phyloP scores from a whole-genome alignment of 30 jellyfish, hydroid and myxozoan genomes.

The Phacellophora camtschatica region DNA sequence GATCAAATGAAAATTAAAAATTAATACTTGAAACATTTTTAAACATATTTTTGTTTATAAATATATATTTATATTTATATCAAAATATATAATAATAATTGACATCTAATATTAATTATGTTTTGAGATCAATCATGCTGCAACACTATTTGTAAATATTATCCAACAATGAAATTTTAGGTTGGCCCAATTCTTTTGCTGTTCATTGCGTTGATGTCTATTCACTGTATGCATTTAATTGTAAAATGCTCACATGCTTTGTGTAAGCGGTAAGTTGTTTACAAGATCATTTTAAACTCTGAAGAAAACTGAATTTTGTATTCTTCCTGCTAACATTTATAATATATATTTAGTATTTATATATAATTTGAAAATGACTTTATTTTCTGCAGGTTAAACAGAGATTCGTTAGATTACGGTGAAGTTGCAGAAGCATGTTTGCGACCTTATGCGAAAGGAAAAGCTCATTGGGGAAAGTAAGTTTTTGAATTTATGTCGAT shows the following conservation, averaged over 20 bases:
- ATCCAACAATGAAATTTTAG: too few species aligned
- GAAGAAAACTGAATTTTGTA: background rate
- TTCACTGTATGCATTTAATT: slow-evolving; percentile 92
- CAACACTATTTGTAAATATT: too few species aligned
- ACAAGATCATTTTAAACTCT: background rate
- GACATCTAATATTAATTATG: too few species aligned
- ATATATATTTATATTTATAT: too few species aligned
- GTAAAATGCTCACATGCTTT: slow-evolving; percentile 82
- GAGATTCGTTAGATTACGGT: slow-evolving; percentile 88
- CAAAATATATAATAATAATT: too few species aligned
- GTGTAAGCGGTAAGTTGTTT: slow-evolving; percentile 71
- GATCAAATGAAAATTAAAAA: too few species aligned
- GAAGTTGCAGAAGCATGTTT: slow-evolving; percentile 93
- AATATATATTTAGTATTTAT: background rate
- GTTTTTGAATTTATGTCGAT: background rate
- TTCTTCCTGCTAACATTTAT: background rate
- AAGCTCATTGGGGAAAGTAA: slow-evolving; percentile 69
- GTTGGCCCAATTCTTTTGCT: slow-evolving; percentile 84
- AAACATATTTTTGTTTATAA: too few species aligned
- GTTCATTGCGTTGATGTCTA: slow-evolving; percentile 78
- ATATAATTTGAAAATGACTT: too few species aligned
- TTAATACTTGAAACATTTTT: too few species aligned
- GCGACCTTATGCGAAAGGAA: slow-evolving; percentile 44
- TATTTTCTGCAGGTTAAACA: slow-evolving; percentile 55
- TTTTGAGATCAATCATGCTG: too few species aligned